Evolutionary conservation across 2,797 vertebrate species (phyloP), one percentile per base, ranked within the genome.

Genomic region (Malacoctenus gilli): DNA sequence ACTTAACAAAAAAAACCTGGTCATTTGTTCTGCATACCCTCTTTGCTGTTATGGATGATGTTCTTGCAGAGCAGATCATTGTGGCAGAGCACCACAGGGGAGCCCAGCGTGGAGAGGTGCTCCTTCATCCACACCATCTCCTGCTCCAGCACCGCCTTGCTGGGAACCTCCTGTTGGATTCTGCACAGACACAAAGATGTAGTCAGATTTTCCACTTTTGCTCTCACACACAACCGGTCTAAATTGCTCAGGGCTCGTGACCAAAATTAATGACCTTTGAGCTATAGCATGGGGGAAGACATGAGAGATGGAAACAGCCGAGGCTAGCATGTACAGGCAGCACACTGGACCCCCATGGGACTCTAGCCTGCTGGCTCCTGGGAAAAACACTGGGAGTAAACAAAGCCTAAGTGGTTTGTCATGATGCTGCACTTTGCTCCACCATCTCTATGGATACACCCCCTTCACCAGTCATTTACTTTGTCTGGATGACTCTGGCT

Each of bases 61-160:
- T 99, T 99, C 86, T 98, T 99, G 91, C 96, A 97, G 69, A 98
- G 94, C 39, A 98, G 91, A 80, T 98, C 97, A 0, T 99, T 99
- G 90, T 99, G 97, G 73, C 95, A 98, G 37, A 99, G 94, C 40
- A 99, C 97, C n/a, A 97, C 83, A 0, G 96, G 97, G 4, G 95
- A 98, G 0, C 92, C 93, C 67, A 99, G 85, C 37, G 84, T 93
- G 3, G 94, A 92, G n/a, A 99, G 93, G 23, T 95, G 91, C 38
- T 94, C 94, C 86, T 97, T 89, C 93, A 99, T 94, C 96, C 96
- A 98, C 22, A 72, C 63, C 90, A 97, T 93, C 90, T 98, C 97
- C 44, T 84, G 84, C 70, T 97, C 94, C 57, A 99, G 83, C 42
- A 89, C 85, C n/a, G 91, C 94, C 74, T 93, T 90, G 77, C 92